These are phyloP conservation scores for Stenurella melanura DNA, from an alignment of 2,888 invertebrate species.

Conservation along the genomic window DNA sequence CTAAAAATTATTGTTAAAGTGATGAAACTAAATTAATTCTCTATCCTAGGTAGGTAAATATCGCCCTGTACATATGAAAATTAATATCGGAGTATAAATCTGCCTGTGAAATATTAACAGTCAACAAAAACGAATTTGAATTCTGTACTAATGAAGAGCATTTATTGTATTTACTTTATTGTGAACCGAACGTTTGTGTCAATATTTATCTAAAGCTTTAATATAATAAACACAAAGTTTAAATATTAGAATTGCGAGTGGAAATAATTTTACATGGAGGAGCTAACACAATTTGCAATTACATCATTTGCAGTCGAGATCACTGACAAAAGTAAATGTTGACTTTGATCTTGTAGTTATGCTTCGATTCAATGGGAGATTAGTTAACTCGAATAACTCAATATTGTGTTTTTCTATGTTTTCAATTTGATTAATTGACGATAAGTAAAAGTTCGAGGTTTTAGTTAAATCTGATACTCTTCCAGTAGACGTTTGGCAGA, in stretches of 20 bases:
- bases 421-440: neutral
- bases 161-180: neutral
- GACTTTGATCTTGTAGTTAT: slow-evolving; percentile 19
- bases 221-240: slow-evolving; percentile 2
- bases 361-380: neutral
- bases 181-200: neutral
- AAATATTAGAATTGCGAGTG: neutral
- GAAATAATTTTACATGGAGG: slow-evolving; percentile 4
- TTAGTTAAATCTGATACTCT: neutral
- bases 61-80: no score
- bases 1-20: no score
- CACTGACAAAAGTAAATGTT: slow-evolving; percentile 15
- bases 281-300: slow-evolving; percentile 9
- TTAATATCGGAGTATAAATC: no score
- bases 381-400: neutral
- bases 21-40: no score
- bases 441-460: neutral
- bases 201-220: slow-evolving; percentile 7
- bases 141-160: neutral
- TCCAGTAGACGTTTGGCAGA: no score
- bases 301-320: slow-evolving; percentile 15
- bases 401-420: neutral
- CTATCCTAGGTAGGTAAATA: no score
- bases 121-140: neutral
- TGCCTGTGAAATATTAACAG: neutral